Base-by-base conservation (phyloP, 2,888 invertebrate species). In the Rhagium mordax region DNA sequence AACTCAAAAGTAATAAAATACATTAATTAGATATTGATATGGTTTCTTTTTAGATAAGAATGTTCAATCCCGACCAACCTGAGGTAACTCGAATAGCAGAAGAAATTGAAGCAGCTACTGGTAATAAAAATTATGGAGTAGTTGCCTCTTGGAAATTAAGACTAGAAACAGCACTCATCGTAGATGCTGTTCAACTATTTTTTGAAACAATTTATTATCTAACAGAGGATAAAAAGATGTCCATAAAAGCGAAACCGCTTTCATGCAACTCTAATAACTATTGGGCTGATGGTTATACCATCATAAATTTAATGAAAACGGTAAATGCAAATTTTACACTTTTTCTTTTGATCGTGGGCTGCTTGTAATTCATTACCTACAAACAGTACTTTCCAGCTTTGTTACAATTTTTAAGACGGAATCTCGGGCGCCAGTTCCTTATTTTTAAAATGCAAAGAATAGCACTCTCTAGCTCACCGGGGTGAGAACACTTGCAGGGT, bases 121-220 rank as follows among this genome's bases (percentile, higher is more conserved):
- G 67, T 53, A 72, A 66, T 24, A 47, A 21, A 49, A 33, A 71
- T 7, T 61, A 41, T 24, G 57, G 73, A 18, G 27, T 49, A 24
- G 49, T 73, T 48, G 70, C 66, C 62, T 62, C 70, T 3, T 80
- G 76, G 78, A 81, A 77, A 64, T 71, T 93, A n/a, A 89, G 91
- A 89, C 90, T 94, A 6, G 93, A 94, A 84, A 92, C 95, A 74
- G 97, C 96, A 5, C 89, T 98, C 74, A 90, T 96, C 79, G 94
- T 95, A 84, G 98, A 98, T 85, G 94, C 96, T 0, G 94, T 97
- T 13, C 90, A 91, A 78, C 88, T 97, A 78, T 94, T 96, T 86
- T 93, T 94, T n/a, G 90, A 92, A 83, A 95, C 95, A 55, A 89
- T 97, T 69, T 91, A 92, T 80, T 93, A 93, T 82, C 86, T 95